Conservation (phyloP, 2,888 invertebrate genomes). For the Drosophila affinis region DNA sequence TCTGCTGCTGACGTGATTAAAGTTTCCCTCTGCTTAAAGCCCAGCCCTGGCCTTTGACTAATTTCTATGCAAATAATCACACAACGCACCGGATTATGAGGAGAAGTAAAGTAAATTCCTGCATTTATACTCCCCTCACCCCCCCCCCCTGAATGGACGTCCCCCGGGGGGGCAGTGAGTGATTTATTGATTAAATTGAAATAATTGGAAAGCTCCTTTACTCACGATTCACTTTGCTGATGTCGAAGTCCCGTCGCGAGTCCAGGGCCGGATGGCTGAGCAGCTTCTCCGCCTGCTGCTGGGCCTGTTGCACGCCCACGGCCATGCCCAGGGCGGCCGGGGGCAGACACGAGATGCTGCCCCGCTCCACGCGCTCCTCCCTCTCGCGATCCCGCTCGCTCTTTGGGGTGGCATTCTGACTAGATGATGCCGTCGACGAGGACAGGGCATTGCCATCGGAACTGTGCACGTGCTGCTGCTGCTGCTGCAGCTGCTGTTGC, state of each 20-base stretch:
- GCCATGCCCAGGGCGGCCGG: constrained; percentile 77
- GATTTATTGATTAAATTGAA: constrained; percentile 3
- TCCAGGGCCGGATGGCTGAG: constrained; percentile 80
- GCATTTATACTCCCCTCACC: constrained; percentile 6
- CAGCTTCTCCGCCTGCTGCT: constrained; percentile 78
- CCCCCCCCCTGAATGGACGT: not conserved
- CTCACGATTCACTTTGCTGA: constrained; percentile 84
- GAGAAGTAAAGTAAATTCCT: constrained; percentile 3
- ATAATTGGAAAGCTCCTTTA: constrained; percentile 51
- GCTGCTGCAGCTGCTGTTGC: not conserved
- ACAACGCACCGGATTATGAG: constrained; percentile 20
- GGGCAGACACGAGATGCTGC: constrained; percentile 80
- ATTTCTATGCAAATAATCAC: constrained; percentile 6
- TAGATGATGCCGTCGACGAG: constrained; percentile 70
- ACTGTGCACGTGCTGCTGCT: constrained; percentile 45
- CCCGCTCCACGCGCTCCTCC: constrained; percentile 71
- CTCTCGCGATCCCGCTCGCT: constrained; percentile 65
- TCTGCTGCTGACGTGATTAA: constrained; percentile 29
- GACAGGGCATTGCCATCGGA: constrained; percentile 59
- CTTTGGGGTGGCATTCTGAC: constrained; percentile 81
- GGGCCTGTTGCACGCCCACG: constrained; percentile 67
- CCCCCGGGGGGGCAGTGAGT: not conserved
- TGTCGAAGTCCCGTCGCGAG: constrained; percentile 83
- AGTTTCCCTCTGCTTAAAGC: constrained; percentile 33
- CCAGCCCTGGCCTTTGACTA: constrained; percentile 4